Evolutionary conservation across 2,797 vertebrate genomes (phyloP).

Genomic region (Syngnathus rostellatus): DNA sequence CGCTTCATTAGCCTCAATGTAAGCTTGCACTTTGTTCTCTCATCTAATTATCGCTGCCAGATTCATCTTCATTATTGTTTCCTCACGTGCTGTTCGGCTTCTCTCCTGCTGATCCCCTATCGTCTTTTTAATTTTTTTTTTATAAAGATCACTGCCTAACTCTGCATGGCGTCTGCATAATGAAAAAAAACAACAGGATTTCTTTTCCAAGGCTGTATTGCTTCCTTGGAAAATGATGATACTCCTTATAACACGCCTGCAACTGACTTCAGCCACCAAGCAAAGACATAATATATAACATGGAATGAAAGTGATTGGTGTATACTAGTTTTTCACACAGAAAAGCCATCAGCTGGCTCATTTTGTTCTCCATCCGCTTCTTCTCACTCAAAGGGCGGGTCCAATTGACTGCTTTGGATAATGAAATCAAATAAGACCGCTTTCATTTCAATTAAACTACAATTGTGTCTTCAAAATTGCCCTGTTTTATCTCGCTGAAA

Average conservation of each 20-base stretch:
- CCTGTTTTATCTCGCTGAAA: no score
- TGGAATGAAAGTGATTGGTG: background rate
- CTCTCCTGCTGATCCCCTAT: background rate
- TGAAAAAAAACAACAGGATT: background rate
- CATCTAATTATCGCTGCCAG: background rate
- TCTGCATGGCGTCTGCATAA: background rate
- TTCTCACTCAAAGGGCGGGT: background rate
- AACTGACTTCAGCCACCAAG: background rate
- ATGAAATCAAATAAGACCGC: background rate
- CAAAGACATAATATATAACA: background rate
- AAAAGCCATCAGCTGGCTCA: background rate
- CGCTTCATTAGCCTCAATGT: background rate
- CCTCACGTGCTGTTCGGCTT: background rate
- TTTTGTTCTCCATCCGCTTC: background rate
- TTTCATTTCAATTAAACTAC: background rate
- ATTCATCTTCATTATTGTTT: background rate
- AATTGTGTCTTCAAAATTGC: background rate
- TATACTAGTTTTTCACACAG: background rate
- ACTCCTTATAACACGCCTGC: background rate
- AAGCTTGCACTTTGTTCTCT: background rate
- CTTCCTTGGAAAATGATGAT: background rate
- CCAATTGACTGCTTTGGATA: background rate
- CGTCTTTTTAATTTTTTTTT: background rate
- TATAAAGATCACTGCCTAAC: background rate
- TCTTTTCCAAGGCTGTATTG: slow-evolving; percentile 1